A percentile compares a stretch with the other conserved stretches of the same genome.
Evolutionary conservation across 2,113 vertebrate genomes (phyloP).

Genomic region (Haemorhous mexicanus): DNA sequence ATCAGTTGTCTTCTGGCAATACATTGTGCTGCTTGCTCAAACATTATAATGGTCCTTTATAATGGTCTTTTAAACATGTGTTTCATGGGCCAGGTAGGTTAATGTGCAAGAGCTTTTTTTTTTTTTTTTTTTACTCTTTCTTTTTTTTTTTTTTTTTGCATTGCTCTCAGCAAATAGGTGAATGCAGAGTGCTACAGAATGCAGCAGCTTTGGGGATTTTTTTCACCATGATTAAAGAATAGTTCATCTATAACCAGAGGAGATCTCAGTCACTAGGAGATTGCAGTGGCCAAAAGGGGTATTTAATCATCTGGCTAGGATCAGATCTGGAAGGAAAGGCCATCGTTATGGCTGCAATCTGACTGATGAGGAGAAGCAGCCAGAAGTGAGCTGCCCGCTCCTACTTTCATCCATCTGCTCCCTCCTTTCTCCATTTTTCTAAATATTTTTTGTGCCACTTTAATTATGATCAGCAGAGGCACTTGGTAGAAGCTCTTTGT

Average conservation of each 20-base stretch:
- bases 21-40: background rate
- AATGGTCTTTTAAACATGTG: background rate
- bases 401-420: conserved; percentile 10
- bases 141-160: background rate
- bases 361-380: background rate
- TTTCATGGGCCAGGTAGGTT: background rate
- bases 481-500: conserved; percentile 29
- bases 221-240: background rate
- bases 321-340: background rate
- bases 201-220: background rate
- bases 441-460: background rate
- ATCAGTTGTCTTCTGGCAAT: conserved; percentile 21
- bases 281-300: conserved; percentile 1
- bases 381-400: background rate
- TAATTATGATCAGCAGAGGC: conserved; percentile 10
- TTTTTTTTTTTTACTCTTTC: background rate
- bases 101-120: background rate
- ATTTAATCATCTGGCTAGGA: conserved; percentile 21
- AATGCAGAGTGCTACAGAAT: background rate
- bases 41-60: background rate
- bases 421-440: background rate
- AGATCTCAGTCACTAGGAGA: conserved; percentile 24
- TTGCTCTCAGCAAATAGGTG: background rate
- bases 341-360: background rate
- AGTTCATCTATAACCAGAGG: conserved; percentile 6